Percentiles rank a stretch among this genome's conserved stretches.
Conservation (phyloP, 2,888 invertebrate species). For the Polia nebulosa region DNA sequence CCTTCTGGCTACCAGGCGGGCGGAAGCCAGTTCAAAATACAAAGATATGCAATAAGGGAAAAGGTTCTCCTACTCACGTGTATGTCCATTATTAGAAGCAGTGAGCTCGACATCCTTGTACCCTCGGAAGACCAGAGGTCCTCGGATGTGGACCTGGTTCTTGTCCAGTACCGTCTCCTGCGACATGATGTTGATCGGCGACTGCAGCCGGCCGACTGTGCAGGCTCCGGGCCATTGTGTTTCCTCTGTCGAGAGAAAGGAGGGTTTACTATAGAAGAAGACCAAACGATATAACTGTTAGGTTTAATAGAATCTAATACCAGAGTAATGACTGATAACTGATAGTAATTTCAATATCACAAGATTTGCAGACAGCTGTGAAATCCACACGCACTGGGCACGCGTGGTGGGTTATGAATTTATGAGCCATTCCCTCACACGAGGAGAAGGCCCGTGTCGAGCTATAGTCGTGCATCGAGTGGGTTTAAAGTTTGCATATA, state of each 20-base stretch:
- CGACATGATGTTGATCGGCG: constrained; percentile 94
- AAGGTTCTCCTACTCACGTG: constrained; percentile 74
- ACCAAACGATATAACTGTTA: no score
- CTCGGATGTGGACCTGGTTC: constrained; percentile 81
- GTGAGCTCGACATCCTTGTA: constrained; percentile 76
- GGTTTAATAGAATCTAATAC: no score
- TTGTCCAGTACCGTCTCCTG: constrained; percentile 88
- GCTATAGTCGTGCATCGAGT: no score
- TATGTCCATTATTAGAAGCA: constrained; percentile 83
- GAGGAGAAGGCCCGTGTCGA: no score
- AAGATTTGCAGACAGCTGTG: no score
- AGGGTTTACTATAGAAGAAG: neutral
- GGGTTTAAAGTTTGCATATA: no score
- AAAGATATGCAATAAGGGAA: no score
- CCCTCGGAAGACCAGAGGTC: constrained; percentile 81
- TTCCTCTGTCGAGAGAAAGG: constrained; percentile 70
- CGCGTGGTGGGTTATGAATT: no score
- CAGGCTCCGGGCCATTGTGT: constrained; percentile 93
- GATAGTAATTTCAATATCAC: no score
- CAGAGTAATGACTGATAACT: no score
- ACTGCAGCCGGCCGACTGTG: constrained; percentile 92
- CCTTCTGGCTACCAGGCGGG: neutral
- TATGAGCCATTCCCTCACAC: no score
- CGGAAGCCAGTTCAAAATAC: neutral
- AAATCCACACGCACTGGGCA: no score